These are phyloP conservation scores for Agapostemon virescens DNA, from an alignment of 2,888 invertebrate genomes.

Conservation along the genomic window DNA sequence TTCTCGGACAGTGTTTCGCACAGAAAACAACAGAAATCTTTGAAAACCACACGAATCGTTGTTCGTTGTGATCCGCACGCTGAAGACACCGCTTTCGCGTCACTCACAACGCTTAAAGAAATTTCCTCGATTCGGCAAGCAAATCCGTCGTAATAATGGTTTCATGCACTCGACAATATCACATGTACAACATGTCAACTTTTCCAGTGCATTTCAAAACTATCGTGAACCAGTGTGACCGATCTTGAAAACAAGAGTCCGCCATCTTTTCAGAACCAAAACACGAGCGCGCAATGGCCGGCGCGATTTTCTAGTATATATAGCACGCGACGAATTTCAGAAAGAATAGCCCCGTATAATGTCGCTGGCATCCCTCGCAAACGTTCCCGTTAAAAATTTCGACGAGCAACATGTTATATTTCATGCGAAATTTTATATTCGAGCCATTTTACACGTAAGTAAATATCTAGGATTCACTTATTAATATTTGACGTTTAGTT, in stretches of 20 bases:
- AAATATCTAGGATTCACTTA: not conserved
- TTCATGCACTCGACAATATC: constrained; percentile 24
- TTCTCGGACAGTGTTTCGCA: constrained; percentile 24
- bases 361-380: not conserved
- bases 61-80: constrained; percentile 35
- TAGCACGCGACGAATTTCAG: constrained; percentile 13
- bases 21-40: constrained; percentile 43
- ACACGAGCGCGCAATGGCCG: constrained; percentile 75
- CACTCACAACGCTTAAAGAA: constrained; percentile 17
- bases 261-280: constrained; percentile 77
- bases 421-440: not conserved
- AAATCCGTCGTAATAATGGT: constrained; percentile 30
- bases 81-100: constrained; percentile 53
- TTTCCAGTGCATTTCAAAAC: constrained; percentile 59
- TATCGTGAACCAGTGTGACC: constrained; percentile 57
- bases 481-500: constrained; percentile 3
- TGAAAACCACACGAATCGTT: constrained; percentile 37
- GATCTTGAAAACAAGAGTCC: constrained; percentile 74
- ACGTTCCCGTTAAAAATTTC: not conserved
- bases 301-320: constrained; percentile 53
- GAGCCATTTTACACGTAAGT: not conserved
- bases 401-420: not conserved
- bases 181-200: constrained; percentile 51
- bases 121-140: constrained; percentile 7
- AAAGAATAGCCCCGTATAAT: constrained; percentile 10